A percentile compares a stretch with the other conserved stretches of the same genome.
These are phyloP conservation scores for Acanthornis magna DNA, from an alignment of 2,797 vertebrate genomes.

Conservation along the genomic window DNA sequence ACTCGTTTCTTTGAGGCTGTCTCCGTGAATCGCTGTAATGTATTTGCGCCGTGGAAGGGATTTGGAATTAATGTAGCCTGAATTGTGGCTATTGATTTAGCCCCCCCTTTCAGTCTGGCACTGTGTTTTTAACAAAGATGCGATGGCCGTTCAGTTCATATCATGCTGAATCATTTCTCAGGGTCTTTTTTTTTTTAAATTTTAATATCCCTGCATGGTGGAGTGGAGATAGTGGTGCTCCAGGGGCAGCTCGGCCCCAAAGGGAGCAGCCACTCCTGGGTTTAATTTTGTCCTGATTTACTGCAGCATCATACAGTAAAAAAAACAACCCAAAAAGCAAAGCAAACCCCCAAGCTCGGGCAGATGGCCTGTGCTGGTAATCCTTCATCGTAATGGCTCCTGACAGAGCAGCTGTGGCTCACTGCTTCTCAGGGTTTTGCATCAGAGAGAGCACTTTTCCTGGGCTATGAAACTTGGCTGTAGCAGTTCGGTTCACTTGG, in stretches of 20 bases:
- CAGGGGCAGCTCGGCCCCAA: background rate
- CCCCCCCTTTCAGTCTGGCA: background rate
- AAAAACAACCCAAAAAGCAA: background rate
- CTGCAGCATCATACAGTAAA: background rate
- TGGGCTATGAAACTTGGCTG: background rate
- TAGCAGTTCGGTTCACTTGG: background rate
- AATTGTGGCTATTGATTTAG: background rate
- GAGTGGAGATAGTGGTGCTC: background rate
- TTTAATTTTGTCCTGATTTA: slow-evolving; percentile 10
- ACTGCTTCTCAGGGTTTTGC: background rate
- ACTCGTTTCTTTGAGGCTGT: background rate
- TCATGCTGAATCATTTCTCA: background rate
- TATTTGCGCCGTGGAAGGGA: background rate
- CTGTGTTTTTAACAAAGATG: background rate
- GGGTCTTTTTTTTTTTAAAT: too few relatives aligned
- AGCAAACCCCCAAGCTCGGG: background rate
- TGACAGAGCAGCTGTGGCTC: slow-evolving; percentile 33
- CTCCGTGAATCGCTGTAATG: background rate
- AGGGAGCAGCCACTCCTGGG: background rate
- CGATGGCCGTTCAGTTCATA: fast-evolving
- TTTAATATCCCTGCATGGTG: background rate
- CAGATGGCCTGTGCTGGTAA: slow-evolving; percentile 56
- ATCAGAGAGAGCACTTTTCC: background rate
- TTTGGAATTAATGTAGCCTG: background rate
- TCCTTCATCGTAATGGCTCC: slow-evolving; percentile 19